Conservation (phyloP, 2,797 vertebrate species). For the Podargus strigoides region DNA sequence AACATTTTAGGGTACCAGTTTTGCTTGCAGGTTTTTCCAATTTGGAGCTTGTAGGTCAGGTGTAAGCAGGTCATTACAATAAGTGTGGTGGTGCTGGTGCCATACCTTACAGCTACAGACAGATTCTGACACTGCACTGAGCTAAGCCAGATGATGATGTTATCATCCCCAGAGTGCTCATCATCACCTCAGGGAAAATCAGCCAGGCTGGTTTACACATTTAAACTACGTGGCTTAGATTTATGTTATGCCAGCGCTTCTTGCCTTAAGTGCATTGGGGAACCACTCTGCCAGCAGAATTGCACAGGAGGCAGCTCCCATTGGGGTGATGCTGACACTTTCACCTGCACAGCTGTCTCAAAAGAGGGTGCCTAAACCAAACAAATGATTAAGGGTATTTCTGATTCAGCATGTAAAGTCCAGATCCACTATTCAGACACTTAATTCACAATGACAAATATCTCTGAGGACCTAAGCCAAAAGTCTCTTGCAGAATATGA, state of each 20-base stretch:
- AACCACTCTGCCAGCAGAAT: neutral
- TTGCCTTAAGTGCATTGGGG: rapidly evolving
- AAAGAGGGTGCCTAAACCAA: neutral
- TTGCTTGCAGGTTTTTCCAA: neutral
- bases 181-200: neutral
- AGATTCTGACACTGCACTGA: neutral
- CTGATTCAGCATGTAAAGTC: neutral
- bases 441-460: neutral
- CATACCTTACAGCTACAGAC: neutral
- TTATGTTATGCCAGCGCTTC: neutral
- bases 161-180: neutral
- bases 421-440: neutral
- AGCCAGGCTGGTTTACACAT: neutral
- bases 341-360: neutral
- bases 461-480: neutral
- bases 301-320: neutral
- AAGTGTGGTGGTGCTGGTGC: neutral
- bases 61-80: rapidly evolving
- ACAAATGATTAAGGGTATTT: neutral
- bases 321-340: neutral
- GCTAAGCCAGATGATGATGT: neutral
- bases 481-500: neutral
- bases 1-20: neutral
- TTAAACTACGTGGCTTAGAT: neutral
- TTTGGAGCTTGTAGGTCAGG: neutral